Base-by-base conservation (phyloP, 1,140 invertebrate species). In the Anthonomus grandis region DNA sequence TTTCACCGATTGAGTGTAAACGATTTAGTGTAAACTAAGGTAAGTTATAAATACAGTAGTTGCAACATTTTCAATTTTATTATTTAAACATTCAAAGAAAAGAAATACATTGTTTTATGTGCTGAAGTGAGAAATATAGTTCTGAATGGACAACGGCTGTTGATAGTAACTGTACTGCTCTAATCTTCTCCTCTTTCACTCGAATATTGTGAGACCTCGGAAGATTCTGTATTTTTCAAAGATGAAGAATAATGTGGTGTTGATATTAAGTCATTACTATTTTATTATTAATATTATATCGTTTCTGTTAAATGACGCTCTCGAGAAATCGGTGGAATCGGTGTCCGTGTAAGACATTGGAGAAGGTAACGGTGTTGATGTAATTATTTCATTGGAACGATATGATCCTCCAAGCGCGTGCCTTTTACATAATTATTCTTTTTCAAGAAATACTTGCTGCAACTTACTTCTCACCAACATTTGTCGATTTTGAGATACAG, bases 31-130 rank as follows among this genome's bases (percentile, higher is more conserved):
- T n/a, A n/a, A n/a, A n/a, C 25, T 54, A 27, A 54, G 41, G 51
- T 54, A 27, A 54, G 51, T 45, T 27, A 54, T 54, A 54, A 54
- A 23, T 48, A 49, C 46, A 49, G 25, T 44, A 24, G 38, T 45
- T 39, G 0, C 27, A 38, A 51, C 19, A 51, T 22, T n/a, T n/a
- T n/a, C n/a, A 24, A 9, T 24, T n/a, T 22, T 15, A 39, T 10
- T 49, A 37, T n/a, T n/a, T n/a, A n/a, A n/a, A n/a, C n/a, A n/a
- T n/a, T n/a, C 10, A 22, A 49, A 13, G 6, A 37, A 48, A 36
- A 49, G 13, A 56, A 18, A 34, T 56, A 6, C 12, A 48, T 34
- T 48, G 44, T 46, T 46, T 46, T 25, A 23, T 19, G 10, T 27
- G 23, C 24, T 36, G 17, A 49, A 49, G 9, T 34, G 2, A 34